Evolutionary conservation across 2,888 invertebrate genomes (phyloP).

Genomic region (Plagiodera versicolora): DNA sequence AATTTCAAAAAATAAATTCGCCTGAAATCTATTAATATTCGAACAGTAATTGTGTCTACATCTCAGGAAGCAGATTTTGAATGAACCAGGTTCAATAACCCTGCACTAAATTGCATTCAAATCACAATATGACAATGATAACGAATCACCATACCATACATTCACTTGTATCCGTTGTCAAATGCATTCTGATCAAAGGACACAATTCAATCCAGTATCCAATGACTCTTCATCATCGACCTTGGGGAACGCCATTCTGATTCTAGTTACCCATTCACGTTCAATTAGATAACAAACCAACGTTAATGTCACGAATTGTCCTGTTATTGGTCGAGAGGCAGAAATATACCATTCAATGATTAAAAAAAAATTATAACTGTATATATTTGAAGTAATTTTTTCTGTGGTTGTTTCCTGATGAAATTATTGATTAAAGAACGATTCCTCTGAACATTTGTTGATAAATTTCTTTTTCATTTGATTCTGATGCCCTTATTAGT

Average conservation of each 20-base stretch:
- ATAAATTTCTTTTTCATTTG: too few species aligned
- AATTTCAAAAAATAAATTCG: too few species aligned
- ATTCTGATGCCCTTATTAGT: too few species aligned
- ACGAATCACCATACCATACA: background rate
- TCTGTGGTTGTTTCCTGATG: too few species aligned
- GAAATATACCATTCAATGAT: background rate
- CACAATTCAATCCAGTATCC: slow-evolving; percentile 29
- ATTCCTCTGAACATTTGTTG: too few species aligned
- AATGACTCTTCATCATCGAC: slow-evolving; percentile 34
- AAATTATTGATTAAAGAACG: too few species aligned
- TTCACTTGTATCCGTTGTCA: slow-evolving; percentile 29
- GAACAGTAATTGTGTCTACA: too few species aligned
- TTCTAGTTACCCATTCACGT: slow-evolving; percentile 20
- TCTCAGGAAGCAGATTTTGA: too few species aligned
- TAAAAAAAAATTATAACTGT: too few species aligned
- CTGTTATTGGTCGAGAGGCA: slow-evolving; percentile 15
- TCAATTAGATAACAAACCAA: slow-evolving; percentile 30
- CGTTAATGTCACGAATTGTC: slow-evolving; percentile 29
- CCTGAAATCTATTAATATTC: too few species aligned
- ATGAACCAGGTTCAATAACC: too few species aligned
- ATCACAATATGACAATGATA: background rate
- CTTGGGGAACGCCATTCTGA: slow-evolving; percentile 24
- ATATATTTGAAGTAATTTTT: too few species aligned
- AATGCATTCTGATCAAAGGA: slow-evolving; percentile 31
- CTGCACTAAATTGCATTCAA: background rate